Conservation (phyloP, 2,113 vertebrate genomes). For the Anhinga rufa region DNA sequence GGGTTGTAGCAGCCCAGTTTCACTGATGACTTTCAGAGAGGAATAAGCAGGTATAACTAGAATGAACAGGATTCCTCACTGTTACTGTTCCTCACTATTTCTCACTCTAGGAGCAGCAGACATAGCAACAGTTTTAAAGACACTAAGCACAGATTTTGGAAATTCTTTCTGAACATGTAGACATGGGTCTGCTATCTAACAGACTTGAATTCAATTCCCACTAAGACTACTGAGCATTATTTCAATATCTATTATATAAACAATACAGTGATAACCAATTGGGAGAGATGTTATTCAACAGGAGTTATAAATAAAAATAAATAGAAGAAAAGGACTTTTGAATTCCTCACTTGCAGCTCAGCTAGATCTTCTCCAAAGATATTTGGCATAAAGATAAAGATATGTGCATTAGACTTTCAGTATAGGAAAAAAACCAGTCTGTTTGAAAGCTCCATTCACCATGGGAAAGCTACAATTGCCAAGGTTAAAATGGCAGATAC, state of each 20-base stretch:
- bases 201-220: neutral
- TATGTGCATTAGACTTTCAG: neutral
- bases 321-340: neutral
- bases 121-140: neutral
- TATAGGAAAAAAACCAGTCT: neutral
- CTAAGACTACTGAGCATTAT: neutral
- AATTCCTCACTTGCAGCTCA: neutral
- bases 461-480: neutral
- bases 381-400: neutral
- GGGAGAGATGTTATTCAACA: neutral
- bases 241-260: neutral
- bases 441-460: neutral
- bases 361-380: neutral
- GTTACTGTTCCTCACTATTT: neutral
- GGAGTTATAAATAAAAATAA: neutral
- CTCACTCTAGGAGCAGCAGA: neutral
- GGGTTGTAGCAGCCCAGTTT: neutral
- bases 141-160: neutral
- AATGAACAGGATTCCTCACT: neutral
- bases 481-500: constrained; percentile 50
- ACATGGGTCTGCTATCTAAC: neutral
- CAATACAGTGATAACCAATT: neutral
- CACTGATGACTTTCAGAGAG: neutral
- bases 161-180: neutral
- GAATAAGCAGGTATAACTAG: neutral